A percentile compares a stretch with the other conserved stretches of the same genome.
These are phyloP conservation scores for Ailurus styani DNA, from an alignment of 2,113 vertebrate genomes.

Conservation along the genomic window DNA sequence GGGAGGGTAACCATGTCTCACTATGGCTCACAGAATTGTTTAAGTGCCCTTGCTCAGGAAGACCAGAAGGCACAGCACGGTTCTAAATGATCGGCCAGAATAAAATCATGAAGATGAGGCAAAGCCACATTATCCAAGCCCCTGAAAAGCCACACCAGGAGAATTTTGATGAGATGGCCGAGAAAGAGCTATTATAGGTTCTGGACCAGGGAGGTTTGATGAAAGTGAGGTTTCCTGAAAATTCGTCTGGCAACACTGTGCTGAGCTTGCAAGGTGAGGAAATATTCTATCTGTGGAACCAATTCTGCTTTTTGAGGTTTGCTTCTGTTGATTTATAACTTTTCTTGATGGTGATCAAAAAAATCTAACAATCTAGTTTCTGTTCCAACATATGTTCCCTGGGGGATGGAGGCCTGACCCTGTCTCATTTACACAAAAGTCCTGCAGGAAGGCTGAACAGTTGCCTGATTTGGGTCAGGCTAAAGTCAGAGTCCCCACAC, in stretches of 20 bases:
- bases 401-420: background rate
- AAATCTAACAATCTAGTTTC: background rate
- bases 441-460: background rate
- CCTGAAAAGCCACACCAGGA: background rate
- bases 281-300: background rate
- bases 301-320: background rate
- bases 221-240: background rate
- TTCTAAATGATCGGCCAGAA: background rate
- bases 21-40: background rate
- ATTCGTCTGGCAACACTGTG: background rate
- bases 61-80: background rate
- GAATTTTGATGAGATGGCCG: background rate
- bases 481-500: background rate
- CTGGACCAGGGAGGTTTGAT: background rate
- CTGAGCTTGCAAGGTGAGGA: background rate
- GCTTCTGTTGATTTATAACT: slow-evolving; percentile 28
- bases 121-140: background rate
- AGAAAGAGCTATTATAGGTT: background rate
- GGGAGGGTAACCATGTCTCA: background rate
- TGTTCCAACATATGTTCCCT: background rate
- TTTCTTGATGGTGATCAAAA: slow-evolving; percentile 19
- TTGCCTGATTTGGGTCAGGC: background rate
- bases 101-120: background rate
- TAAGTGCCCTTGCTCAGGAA: background rate
- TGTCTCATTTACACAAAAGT: background rate